Base-by-base conservation (phyloP, 2,888 invertebrate species). In the Drosophila trichaetosa region DNA sequence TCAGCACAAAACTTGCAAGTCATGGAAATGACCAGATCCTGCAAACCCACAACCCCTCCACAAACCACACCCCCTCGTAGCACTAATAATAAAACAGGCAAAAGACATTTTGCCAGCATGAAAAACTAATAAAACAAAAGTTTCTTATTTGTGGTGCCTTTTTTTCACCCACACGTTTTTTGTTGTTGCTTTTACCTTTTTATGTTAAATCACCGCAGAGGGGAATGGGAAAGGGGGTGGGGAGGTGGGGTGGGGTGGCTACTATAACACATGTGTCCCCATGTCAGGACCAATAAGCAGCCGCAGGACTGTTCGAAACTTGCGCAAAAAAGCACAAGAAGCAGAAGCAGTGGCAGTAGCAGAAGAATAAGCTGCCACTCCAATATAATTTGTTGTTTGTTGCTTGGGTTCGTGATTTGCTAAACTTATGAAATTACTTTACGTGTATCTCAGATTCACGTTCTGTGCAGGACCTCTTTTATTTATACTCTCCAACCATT, bases 401-500 rank as follows among this genome's bases (percentile, higher is more conserved):
- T 70, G 86, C 89, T 72, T 66, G 89, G 90, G 83, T 88, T 88
- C 87, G 86, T 86, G 90, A 87, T 90, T 87, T 90, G 91, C 89
- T 80, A 91, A 91, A 91, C 91, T 91, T 89, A 89, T 86, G 81
- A 90, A 91, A 91, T 90, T 86, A 90, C 90, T 90, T 89, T 90
- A 88, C 89, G 89, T 86, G 90, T 76, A 86, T 82, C 85, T 84
- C 63, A 67, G 69, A 69, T 74, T 65, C 76, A 70, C 63, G 68
- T 80, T 58, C 57, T 49, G 38, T n/a, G 11, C 31, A 27, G 13
- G 29, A 31, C 49, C 66, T 58, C 18, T 60, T 61, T 33, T 16
- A 24, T 53, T 18, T 46, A 46, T 46, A 24, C 46, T 8, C 46
- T 4, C 46, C 4, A 16, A 8, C 24, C 16, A 16, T 2, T 8